These are phyloP conservation scores for Mythimna lalbum DNA, from an alignment of 2,888 invertebrate species.

Conservation along the genomic window DNA sequence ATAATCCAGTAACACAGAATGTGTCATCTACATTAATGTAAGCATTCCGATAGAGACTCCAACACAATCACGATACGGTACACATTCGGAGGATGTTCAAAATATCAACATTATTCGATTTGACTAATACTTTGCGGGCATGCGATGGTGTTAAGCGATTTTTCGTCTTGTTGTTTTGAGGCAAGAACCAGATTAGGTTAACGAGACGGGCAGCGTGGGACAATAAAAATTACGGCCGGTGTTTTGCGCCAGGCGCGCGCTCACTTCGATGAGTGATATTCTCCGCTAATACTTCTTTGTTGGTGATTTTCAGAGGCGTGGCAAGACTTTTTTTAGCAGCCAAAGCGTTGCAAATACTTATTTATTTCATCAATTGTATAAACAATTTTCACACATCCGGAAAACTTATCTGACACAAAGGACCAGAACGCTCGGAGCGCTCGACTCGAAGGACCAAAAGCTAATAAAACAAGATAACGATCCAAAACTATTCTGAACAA, in stretches of 20 bases:
- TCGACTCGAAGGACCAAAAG: constrained; percentile 30
- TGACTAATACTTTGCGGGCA: constrained; percentile 79
- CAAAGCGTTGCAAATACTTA: constrained; percentile 11
- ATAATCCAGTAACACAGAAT: constrained; percentile 76
- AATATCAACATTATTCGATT: constrained; percentile 86
- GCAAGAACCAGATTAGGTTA: constrained; percentile 83
- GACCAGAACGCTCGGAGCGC: constrained; percentile 5
- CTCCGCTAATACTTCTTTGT: constrained; percentile 82
- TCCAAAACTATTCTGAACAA: constrained; percentile 48
- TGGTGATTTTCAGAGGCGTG: constrained; percentile 77
- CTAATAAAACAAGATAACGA: constrained; percentile 44
- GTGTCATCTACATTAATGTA: constrained; percentile 79
- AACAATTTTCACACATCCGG: background rate
- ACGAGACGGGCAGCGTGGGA: constrained; percentile 74
- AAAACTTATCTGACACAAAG: constrained; percentile 7
- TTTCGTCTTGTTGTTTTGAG: constrained; percentile 74
- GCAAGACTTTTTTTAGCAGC: constrained; percentile 49
- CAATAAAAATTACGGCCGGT: constrained; percentile 86
- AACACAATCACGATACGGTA: constrained; percentile 82
- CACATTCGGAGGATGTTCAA: constrained; percentile 82
- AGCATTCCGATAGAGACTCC: constrained; percentile 83
- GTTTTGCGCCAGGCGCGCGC: constrained; percentile 82
- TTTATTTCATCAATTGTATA: background rate
- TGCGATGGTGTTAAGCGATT: constrained; percentile 74
- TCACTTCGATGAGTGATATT: constrained; percentile 86